phyloP scores from a whole-genome alignment of 2,113 vertebrate species.

The Toxostoma redivivum region DNA sequence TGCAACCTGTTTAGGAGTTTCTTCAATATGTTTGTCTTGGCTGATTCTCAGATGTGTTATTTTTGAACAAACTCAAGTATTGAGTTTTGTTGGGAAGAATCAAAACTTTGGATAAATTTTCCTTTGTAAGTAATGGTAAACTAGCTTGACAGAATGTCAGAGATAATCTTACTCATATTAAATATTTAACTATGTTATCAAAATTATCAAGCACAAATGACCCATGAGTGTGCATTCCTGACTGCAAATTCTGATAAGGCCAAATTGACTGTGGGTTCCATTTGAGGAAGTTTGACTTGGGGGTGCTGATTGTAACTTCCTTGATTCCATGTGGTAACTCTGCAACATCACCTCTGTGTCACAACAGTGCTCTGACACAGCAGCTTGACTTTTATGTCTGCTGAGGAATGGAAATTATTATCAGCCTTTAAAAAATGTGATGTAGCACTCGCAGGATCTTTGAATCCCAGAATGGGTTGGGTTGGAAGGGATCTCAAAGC shows the following conservation, averaged over 20 bases:
- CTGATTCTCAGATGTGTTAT: neutral
- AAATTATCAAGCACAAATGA: neutral
- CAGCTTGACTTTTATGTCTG: neutral
- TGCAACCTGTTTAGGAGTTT: neutral
- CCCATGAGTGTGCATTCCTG: conserved; percentile 24
- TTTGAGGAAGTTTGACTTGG: conserved; percentile 18
- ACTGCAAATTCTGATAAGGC: neutral
- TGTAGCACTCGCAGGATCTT: neutral
- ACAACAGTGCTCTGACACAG: fast-evolving
- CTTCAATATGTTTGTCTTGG: neutral
- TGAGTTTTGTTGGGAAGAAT: neutral
- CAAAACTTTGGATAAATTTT: conserved; percentile 1
- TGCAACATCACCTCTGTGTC: neutral
- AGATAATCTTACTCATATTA: neutral
- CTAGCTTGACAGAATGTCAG: neutral
- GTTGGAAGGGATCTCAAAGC: neutral
- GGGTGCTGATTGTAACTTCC: neutral
- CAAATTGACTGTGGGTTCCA: neutral
- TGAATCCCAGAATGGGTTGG: neutral
- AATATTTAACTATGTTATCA: conserved; percentile 46
- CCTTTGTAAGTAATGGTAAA: neutral
- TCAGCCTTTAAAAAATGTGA: neutral
- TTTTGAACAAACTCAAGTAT: neutral
- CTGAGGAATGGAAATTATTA: neutral
- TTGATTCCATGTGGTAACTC: neutral